These are phyloP conservation scores for Sarcophaga caerulescens DNA, from an alignment of 2,888 invertebrate species.

Conservation along the genomic window DNA sequence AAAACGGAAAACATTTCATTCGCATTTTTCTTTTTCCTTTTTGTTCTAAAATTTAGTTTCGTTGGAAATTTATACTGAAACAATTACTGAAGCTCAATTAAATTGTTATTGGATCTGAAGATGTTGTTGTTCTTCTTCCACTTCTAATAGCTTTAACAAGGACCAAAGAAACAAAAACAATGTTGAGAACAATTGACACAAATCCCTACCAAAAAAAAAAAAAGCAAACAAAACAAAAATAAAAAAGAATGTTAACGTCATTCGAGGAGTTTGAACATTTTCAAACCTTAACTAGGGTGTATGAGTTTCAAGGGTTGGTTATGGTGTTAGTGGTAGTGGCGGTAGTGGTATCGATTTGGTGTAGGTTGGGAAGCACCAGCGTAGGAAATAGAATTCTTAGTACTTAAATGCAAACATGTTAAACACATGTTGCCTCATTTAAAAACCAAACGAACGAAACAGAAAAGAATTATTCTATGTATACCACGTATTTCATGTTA, in stretches of 20 bases:
- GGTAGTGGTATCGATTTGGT: neutral
- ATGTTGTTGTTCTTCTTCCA: slow-evolving; percentile 37
- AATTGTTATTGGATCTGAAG: slow-evolving; percentile 62
- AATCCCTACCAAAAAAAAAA: slow-evolving; percentile 62
- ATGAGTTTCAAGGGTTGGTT: neutral
- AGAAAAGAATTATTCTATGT: neutral
- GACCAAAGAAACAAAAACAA: slow-evolving; percentile 45
- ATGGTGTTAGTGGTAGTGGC: neutral
- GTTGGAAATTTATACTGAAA: slow-evolving; percentile 55
- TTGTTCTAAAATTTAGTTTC: neutral
- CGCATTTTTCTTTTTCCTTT: neutral
- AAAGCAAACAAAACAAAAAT: slow-evolving; percentile 19
- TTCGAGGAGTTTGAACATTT: slow-evolving; percentile 45
- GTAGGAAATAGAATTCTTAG: slow-evolving; percentile 19
- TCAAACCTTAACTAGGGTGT: neutral
- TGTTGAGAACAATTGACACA: slow-evolving; percentile 67
- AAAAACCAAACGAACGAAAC: slow-evolving; percentile 48
- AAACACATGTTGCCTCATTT: slow-evolving; percentile 75
- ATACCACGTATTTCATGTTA: neutral
- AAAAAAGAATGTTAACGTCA: slow-evolving; percentile 60
- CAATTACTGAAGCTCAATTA: slow-evolving; percentile 67
- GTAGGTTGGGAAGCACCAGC: neutral
- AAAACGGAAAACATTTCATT: slow-evolving; percentile 19
- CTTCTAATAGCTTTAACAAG: slow-evolving; percentile 48
- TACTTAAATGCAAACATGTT: slow-evolving; percentile 71